Evolutionary conservation across 2,888 invertebrate genomes (phyloP), one percentile per base, ranked within the genome.

Genomic region (Gisinianus flammeolus): DNA sequence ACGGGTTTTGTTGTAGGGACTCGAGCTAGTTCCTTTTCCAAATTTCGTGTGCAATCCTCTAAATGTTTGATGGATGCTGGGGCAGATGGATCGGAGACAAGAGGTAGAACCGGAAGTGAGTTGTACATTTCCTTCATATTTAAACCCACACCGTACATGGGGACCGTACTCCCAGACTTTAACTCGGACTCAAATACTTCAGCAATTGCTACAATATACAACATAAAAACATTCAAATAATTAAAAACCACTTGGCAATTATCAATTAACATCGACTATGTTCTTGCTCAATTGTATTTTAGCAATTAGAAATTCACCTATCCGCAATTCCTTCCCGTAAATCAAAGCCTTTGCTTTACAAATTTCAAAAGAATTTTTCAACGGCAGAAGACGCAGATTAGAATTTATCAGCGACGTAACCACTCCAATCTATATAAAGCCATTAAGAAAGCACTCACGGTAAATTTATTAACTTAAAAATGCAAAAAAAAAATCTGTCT

Each of bases 401-500:
- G 87, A 88, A 85, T 90, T 90, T 79, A 91, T 88, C 73, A 91
- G 87, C 0, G 90, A 90, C 0, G 89, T 85, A 16, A 86, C 85
- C 10, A 86, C 84, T 22, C 79, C 79, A 64, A 75, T 56, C 79
- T 79, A 30, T 4, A 68, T 56, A 3, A 12, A 31, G 26, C 16
- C 16, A n/a, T n/a, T n/a, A n/a, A n/a, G n/a, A n/a, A n/a, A n/a
- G n/a, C n/a, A n/a, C n/a, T n/a, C n/a, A n/a, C n/a, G n/a, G n/a
- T n/a, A n/a, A n/a, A n/a, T n/a, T n/a, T n/a, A n/a, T n/a, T n/a
- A n/a, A n/a, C n/a, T n/a, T n/a, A n/a, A n/a, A n/a, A n/a, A n/a
- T n/a, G n/a, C n/a, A n/a, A n/a, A n/a, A n/a, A n/a, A n/a, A n/a
- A n/a, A n/a, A n/a, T n/a, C n/a, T n/a, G n/a, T n/a, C n/a, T n/a